Conservation (phyloP, 2,113 vertebrate species). For the Pseudorasbora parva region DNA sequence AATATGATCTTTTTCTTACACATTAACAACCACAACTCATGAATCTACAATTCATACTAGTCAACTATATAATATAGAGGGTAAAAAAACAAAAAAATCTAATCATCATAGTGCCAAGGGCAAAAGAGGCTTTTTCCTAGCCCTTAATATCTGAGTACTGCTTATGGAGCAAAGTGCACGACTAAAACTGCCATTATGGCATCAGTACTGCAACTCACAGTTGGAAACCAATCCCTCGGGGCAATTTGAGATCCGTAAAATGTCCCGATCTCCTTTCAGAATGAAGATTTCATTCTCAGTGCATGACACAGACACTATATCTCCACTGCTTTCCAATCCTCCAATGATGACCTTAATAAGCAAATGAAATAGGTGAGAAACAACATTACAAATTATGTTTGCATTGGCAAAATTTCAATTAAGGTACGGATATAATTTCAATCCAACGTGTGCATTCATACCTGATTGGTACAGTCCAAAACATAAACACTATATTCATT, state of each 20-base stretch:
- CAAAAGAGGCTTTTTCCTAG: conserved; percentile 14
- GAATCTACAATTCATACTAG: background rate
- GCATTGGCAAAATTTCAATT: background rate
- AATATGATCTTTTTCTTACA: background rate
- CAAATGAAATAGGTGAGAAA: conserved; percentile 33
- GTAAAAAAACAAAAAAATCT: background rate
- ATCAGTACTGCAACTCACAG: conserved; percentile 71
- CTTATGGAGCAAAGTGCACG: background rate
- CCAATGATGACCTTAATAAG: conserved; percentile 84
- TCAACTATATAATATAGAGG: no score
- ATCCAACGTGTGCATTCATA: conserved; percentile 50
- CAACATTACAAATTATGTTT: background rate
- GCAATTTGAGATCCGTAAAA: conserved; percentile 89
- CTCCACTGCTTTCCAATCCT: conserved; percentile 89
- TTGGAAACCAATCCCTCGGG: conserved; percentile 85
- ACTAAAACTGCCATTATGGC: background rate
- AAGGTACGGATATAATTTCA: no score
- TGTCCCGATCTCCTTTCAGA: conserved; percentile 91
- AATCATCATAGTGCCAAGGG: background rate
- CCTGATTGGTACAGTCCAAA: conserved; percentile 88
- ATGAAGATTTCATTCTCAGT: conserved; percentile 95
- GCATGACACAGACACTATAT: conserved; percentile 94
- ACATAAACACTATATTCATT: conserved; percentile 95
- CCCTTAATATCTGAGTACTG: background rate
- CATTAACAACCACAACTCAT: background rate